Conservation (phyloP, 2,888 invertebrate genomes). For the Augochlorella aurata region DNA sequence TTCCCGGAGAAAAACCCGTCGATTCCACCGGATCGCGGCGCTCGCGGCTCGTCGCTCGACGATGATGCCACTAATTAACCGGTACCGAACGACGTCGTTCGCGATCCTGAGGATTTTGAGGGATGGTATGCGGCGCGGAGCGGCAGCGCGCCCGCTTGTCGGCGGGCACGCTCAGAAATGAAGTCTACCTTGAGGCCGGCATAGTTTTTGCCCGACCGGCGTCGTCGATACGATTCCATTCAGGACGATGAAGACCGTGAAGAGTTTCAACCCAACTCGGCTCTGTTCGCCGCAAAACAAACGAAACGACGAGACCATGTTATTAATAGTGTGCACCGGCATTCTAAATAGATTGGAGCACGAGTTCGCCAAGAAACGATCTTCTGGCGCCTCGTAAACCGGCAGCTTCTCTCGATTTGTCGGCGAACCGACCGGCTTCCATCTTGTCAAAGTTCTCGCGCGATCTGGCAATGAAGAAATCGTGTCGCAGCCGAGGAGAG, state of each 20-base stretch:
- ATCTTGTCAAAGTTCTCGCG: slow-evolving; percentile 6
- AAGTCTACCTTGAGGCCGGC: slow-evolving; percentile 64
- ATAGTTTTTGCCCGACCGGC: slow-evolving; percentile 56
- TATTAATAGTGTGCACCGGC: slow-evolving; percentile 52
- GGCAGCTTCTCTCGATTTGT: background rate
- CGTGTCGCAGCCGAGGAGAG: background rate
- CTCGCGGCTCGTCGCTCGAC: background rate
- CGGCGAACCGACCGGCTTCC: background rate
- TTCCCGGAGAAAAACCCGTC: background rate
- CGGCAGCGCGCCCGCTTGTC: background rate
- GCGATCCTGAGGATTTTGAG: slow-evolving; percentile 44
- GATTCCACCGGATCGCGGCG: background rate
- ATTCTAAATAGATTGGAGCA: slow-evolving; percentile 43
- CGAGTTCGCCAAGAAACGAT: slow-evolving; percentile 40
- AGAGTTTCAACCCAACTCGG: slow-evolving; percentile 54
- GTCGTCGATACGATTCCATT: slow-evolving; percentile 67
- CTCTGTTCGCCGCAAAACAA: slow-evolving; percentile 43
- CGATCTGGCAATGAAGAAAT: background rate
- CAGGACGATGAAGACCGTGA: slow-evolving; percentile 61
- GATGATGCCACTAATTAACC: slow-evolving; percentile 7
- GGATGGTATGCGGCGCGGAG: slow-evolving; percentile 34
- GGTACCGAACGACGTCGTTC: slow-evolving; percentile 17
- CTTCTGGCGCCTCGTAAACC: slow-evolving; percentile 25
- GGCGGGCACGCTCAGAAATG: slow-evolving; percentile 53
- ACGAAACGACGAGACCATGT: slow-evolving; percentile 41